A percentile compares a stretch with the other conserved stretches of the same genome.
Conservation (phyloP, 2,113 vertebrate genomes). For the Campylomormyrus tamandua region DNA sequence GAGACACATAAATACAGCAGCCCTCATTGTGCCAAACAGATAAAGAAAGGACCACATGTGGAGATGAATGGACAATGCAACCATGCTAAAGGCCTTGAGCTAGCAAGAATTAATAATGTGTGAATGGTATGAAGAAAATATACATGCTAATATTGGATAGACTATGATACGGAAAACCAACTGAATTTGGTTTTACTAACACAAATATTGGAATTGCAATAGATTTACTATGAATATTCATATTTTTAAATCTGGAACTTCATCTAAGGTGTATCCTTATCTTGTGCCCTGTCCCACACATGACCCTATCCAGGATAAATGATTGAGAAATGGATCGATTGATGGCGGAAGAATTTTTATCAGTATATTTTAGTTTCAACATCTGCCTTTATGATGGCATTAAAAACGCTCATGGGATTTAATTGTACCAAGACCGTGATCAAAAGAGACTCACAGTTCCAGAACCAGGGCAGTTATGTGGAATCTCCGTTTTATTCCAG, state of each 20-base stretch:
- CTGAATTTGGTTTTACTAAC: not conserved
- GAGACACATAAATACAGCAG: not conserved
- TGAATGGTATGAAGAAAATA: not conserved
- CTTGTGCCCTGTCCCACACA: not conserved
- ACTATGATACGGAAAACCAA: not conserved
- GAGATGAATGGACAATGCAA: not conserved
- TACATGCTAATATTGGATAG: not conserved
- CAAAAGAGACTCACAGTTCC: not conserved
- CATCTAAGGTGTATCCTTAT: not conserved
- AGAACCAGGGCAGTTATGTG: not conserved
- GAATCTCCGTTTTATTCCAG: not conserved
- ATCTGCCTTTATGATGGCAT: not conserved
- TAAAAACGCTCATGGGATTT: not conserved
- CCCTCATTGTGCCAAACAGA: not conserved
- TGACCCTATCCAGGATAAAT: not conserved
- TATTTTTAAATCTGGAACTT: not conserved
- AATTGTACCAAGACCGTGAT: not conserved
- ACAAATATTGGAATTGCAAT: not conserved
- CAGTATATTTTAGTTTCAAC: not conserved
- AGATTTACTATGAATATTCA: not conserved
- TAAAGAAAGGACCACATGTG: not conserved
- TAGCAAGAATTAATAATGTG: not conserved
- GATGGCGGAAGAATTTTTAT: not conserved
- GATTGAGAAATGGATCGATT: not conserved
- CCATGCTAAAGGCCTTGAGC: not conserved